Evolutionary conservation across 2,797 vertebrate species (phyloP).

Genomic region (Aplochiton taeniatus): DNA sequence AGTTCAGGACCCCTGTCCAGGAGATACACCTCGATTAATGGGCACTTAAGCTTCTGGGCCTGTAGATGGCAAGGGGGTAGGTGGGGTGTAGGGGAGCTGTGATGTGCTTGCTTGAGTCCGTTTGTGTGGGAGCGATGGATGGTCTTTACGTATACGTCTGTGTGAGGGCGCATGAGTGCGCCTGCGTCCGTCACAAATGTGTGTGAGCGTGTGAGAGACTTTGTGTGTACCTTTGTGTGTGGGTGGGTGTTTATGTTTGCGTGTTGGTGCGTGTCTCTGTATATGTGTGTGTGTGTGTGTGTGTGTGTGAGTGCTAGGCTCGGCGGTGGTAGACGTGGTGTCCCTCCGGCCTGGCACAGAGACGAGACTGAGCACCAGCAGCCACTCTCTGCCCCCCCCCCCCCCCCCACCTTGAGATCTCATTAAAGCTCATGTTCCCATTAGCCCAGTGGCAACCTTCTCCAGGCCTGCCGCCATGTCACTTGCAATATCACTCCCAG

Average conservation of each 20-base stretch:
- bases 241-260: not conserved
- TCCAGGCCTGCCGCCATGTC: slow-evolving; percentile 63
- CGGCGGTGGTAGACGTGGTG: slow-evolving; percentile 47
- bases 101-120: no score
- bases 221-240: not conserved
- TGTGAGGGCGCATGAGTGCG: no score
- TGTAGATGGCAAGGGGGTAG: slow-evolving; percentile 30
- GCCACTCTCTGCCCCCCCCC: slow-evolving; percentile 25
- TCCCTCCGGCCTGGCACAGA: slow-evolving; percentile 46
- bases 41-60: slow-evolving; percentile 58
- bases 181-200: not conserved
- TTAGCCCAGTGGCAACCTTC: slow-evolving; percentile 80
- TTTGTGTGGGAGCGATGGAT: no score
- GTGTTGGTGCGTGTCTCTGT: not conserved
- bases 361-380: no score
- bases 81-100: no score
- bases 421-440: slow-evolving; percentile 79
- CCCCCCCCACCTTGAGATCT: slow-evolving; percentile 76
- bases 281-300: not conserved
- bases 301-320: slow-evolving; percentile 21
- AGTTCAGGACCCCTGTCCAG: slow-evolving; percentile 48
- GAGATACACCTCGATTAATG: slow-evolving; percentile 72
- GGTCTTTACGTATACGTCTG: no score
- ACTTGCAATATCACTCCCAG: slow-evolving; percentile 64
- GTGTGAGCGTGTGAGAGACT: not conserved